Conservation (phyloP, 2,888 invertebrate species). For the Pecten maximus region DNA sequence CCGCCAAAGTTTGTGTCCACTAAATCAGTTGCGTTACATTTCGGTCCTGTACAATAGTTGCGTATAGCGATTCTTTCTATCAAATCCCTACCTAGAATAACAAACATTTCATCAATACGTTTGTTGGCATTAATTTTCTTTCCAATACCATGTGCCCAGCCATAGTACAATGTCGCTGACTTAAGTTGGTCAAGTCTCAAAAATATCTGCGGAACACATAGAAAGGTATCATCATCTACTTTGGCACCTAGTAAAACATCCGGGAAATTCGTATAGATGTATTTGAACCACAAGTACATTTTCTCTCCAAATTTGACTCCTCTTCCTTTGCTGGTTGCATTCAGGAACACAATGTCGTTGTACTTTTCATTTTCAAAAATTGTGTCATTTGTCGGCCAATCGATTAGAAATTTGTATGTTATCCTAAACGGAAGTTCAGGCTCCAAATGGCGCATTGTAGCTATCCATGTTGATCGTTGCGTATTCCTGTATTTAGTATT, state of each 20-base stretch:
- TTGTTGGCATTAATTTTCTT: no score
- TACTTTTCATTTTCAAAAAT: neutral
- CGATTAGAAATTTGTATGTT: conserved; percentile 39
- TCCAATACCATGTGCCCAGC: neutral
- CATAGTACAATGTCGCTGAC: conserved; percentile 39
- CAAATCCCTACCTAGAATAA: conserved; percentile 40
- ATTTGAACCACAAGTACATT: conserved; percentile 39
- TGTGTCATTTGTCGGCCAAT: neutral
- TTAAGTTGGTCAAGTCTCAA: conserved; percentile 30
- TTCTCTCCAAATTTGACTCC: conserved; percentile 37
- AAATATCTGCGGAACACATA: conserved; percentile 37
- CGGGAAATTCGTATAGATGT: neutral
- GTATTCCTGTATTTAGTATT: neutral
- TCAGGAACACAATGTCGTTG: conserved; percentile 40
- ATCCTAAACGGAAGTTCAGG: neutral
- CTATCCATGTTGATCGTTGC: conserved; percentile 40
- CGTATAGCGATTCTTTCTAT: conserved; percentile 17
- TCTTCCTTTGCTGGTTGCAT: conserved; percentile 1
- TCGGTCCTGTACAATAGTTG: neutral
- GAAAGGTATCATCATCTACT: conserved; percentile 42
- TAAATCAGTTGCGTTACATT: neutral
- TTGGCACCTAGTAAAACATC: no score
- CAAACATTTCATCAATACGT: conserved; percentile 46
- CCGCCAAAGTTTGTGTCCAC: neutral
- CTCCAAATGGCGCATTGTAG: neutral